Evolutionary conservation across 2,888 invertebrate species (phyloP), one percentile per base, ranked within the genome.

Genomic region (Chrysotoxum bicinctum): DNA sequence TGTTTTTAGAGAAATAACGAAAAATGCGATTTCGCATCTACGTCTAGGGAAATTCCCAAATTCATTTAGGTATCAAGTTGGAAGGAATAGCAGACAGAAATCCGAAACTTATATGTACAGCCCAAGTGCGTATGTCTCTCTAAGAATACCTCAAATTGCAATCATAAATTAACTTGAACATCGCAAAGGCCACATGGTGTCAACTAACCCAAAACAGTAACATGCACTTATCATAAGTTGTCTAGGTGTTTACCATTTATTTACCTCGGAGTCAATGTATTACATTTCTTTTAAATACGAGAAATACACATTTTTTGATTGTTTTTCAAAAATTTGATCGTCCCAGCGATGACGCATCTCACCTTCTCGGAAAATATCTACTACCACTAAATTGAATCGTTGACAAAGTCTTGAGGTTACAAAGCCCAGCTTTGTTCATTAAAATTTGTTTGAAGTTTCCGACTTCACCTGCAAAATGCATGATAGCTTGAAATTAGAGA

Each of bases 381-480:
- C 30, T 54, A n/a, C n/a, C 16, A 30, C 30, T 12, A 16, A 54
- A 26, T 10, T 52, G 12, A 52, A 54, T 54, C 16, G 54, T 54
- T 54, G 54, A 54, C 23, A 58, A 58, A 58, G 37, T 23, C 26
- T 10, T n/a, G 16, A 26, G 8, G 1, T 60, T 23, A 2, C 37
- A 62, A 26, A 12, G 9, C 43, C 6, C n/a, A 16, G 62, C 62
- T 62, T 62, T 43, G 43, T 60, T 23, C 23, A 1, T 60, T 26
- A 6, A n/a, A n/a, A 40, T 26, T 62, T 30, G 19, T 64, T 64
- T 45, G 64, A 64, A 19, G 45, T 64, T 64, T 19, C 64, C 64
- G 64, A 43, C 43, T 26, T 62, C 43, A 62, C 43, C 26, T 43
- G 62, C 26, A 43, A 62, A 16, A 12, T 45, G 30, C 64, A 45